Conservation (phyloP, 2,797 vertebrate species). For the Vireo griseus region DNA sequence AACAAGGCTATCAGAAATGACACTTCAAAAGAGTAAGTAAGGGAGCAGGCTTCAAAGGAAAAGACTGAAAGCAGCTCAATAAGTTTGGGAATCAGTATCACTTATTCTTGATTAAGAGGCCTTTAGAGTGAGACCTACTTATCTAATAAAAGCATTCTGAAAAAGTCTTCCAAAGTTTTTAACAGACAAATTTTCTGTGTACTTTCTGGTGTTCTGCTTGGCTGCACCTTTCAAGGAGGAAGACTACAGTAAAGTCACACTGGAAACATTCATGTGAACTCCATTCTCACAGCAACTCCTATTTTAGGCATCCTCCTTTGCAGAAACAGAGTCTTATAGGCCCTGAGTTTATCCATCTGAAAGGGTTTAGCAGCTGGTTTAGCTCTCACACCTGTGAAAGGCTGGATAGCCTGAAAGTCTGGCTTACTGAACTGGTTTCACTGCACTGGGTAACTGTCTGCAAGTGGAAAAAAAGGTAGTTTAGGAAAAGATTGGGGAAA, state of each 20-base stretch:
- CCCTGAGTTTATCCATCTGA: neutral
- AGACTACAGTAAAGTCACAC: neutral
- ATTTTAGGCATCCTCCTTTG: neutral
- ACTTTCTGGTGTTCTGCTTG: neutral
- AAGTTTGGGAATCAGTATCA: neutral
- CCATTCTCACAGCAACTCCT: neutral
- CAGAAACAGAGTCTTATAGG: neutral
- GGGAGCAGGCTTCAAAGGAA: neutral
- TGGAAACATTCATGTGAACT: neutral
- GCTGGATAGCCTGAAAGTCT: neutral
- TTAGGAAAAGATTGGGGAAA: neutral
- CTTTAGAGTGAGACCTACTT: neutral
- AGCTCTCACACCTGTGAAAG: neutral
- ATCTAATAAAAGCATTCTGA: neutral
- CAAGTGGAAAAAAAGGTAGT: neutral
- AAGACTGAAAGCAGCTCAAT: neutral
- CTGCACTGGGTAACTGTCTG: neutral
- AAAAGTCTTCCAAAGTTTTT: neutral
- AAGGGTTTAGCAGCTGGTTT: neutral
- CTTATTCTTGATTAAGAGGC: neutral
- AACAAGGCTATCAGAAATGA: neutral
- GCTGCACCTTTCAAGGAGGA: neutral
- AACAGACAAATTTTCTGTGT: neutral
- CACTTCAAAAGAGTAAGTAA: neutral
- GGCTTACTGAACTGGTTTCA: neutral